These are phyloP conservation scores for Periphyllus acericola DNA, from an alignment of 2,888 invertebrate species.

Conservation along the genomic window DNA sequence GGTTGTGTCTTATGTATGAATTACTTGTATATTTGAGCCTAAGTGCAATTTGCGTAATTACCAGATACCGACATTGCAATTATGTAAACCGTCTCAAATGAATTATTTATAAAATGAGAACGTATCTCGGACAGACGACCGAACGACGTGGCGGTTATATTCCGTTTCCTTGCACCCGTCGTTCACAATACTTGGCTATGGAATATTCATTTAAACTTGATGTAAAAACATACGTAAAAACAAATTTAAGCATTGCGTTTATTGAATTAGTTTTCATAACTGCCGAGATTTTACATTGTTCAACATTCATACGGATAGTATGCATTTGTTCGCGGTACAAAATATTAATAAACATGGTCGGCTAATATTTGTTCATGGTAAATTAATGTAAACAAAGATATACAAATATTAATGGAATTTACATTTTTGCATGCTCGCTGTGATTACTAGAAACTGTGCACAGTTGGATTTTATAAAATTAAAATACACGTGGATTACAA, in stretches of 20 bases:
- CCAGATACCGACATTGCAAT: neutral
- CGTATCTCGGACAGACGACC: neutral
- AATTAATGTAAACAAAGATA: neutral
- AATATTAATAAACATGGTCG: constrained; percentile 7
- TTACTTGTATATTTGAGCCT: neutral
- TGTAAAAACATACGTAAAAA: neutral
- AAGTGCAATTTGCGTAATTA: neutral
- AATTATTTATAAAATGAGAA: neutral
- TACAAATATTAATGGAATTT: neutral
- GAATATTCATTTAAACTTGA: neutral
- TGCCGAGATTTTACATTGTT: neutral
- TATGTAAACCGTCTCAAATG: neutral
- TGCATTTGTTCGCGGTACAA: neutral
- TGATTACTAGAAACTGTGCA: neutral
- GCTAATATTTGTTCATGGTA: neutral
- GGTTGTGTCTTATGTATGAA: neutral
- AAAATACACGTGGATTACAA: neutral
- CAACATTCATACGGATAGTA: neutral
- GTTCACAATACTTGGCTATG: neutral
- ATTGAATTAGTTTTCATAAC: neutral
- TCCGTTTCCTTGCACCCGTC: neutral
- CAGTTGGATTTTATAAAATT: neutral
- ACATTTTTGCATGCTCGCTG: neutral
- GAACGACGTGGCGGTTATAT: neutral
- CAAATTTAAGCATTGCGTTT: neutral